These are phyloP conservation scores for Corvus cornix DNA, from an alignment of 2,113 vertebrate species.

Conservation along the genomic window DNA sequence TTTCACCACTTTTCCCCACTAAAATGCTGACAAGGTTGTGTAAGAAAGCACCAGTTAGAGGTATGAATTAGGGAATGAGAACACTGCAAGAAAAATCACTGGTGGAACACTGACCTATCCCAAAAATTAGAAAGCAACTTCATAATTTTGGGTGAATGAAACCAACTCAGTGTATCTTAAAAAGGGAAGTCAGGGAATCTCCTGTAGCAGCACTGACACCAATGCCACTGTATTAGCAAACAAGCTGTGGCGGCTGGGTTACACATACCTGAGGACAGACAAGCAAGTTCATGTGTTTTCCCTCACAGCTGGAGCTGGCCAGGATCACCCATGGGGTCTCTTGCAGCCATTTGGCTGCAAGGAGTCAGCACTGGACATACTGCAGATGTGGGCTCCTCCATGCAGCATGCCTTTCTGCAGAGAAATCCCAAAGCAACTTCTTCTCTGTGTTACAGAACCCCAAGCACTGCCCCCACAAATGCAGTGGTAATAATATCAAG, in stretches of 20 bases:
- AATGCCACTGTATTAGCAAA: neutral
- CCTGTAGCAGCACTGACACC: neutral
- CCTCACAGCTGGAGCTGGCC: neutral
- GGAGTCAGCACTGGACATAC: neutral
- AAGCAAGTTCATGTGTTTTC: neutral
- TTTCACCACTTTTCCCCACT: neutral
- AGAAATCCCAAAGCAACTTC: neutral
- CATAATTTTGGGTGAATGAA: neutral
- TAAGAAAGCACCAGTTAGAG: neutral
- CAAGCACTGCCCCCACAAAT: neutral
- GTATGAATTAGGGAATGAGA: neutral
- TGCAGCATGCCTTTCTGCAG: neutral
- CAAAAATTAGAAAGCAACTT: neutral
- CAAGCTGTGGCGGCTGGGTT: fast-evolving
- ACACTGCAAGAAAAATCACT: neutral
- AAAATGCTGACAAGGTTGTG: neutral
- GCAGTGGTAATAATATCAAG: neutral
- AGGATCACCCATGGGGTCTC: fast-evolving
- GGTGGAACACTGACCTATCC: neutral
- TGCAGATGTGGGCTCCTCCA: fast-evolving
- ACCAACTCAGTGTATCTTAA: neutral
- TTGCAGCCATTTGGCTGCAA: neutral
- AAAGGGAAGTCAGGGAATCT: neutral
- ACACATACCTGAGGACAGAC: neutral
- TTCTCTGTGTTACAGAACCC: neutral